Percentiles rank a stretch among this genome's conserved stretches.
Conservation (phyloP, 2,797 vertebrate genomes). For the Semaprochilodus insignis region DNA sequence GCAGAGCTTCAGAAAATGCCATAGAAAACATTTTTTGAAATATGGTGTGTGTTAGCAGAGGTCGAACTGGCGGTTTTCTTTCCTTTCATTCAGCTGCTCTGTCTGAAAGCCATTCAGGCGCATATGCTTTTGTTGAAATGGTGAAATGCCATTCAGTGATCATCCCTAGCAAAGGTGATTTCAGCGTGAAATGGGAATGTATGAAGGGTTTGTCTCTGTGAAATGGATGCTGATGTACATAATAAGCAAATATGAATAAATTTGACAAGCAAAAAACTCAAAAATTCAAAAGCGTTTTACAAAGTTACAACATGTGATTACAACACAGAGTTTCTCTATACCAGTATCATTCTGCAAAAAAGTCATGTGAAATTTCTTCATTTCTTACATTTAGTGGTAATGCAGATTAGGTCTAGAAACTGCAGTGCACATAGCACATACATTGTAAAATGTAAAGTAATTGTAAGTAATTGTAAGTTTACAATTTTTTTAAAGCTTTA, state of each 20-base stretch:
- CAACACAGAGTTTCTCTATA: background rate
- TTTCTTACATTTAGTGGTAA: too few species aligned
- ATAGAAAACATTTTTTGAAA: background rate
- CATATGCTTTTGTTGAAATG: background rate
- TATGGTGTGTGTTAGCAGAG: background rate
- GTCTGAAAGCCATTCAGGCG: background rate
- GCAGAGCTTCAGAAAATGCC: constrained; percentile 8
- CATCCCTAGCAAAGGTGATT: background rate
- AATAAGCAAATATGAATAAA: background rate
- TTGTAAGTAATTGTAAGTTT: too few species aligned
- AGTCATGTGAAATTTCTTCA: background rate
- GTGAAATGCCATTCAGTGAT: background rate
- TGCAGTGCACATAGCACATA: too few species aligned
- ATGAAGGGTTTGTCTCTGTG: background rate
- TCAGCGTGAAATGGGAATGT: background rate
- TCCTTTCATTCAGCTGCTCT: background rate
- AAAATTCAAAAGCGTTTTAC: background rate
- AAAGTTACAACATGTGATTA: too few species aligned
- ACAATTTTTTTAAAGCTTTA: too few species aligned
- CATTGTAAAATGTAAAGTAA: too few species aligned
- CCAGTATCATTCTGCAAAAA: background rate
- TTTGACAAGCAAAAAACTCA: too few species aligned
- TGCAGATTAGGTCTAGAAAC: too few species aligned
- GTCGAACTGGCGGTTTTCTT: background rate
- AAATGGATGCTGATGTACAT: background rate